A percentile compares a stretch with the other conserved stretches of the same genome.
Evolutionary conservation across 1,140 invertebrate genomes (phyloP).

Genomic region (Philaenus spumarius): DNA sequence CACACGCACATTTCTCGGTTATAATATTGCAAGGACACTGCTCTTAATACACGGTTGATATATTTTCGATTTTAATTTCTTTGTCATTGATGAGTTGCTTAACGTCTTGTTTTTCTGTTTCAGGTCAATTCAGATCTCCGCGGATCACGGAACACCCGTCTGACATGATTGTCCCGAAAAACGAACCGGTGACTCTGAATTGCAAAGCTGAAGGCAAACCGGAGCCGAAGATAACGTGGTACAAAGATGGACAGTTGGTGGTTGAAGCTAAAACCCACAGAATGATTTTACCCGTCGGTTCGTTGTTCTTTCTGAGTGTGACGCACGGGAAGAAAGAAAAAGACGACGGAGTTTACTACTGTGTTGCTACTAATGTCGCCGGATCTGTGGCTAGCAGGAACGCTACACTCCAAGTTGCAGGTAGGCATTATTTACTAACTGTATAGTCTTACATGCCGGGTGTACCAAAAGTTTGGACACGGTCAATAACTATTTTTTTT

Average conservation of each 20-base stretch:
- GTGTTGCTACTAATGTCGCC: conserved; percentile 77
- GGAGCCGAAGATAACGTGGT: conserved; percentile 89
- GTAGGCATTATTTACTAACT: too few relatives aligned
- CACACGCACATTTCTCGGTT: too few relatives aligned
- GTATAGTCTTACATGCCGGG: too few relatives aligned
- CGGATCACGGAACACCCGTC: conserved; percentile 33
- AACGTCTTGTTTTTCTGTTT: conserved; percentile 10
- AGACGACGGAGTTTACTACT: conserved; percentile 81
- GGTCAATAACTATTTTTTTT: too few relatives aligned
- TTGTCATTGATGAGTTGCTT: too few relatives aligned
- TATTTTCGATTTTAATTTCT: too few relatives aligned
- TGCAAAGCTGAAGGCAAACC: conserved; percentile 90
- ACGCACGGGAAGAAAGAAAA: conserved; percentile 74
- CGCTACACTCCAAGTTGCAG: conserved; percentile 71
- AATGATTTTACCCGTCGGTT: conserved; percentile 28
- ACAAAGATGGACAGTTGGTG: conserved; percentile 68
- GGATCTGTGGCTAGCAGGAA: conserved; percentile 68
- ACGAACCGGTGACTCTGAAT: conserved; percentile 83
- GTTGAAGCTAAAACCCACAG: conserved; percentile 45
- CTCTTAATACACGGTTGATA: too few relatives aligned
- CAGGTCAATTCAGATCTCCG: conserved; percentile 32
- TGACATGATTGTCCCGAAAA: conserved; percentile 61
- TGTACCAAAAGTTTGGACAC: too few relatives aligned
- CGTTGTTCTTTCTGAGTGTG: conserved; percentile 46
- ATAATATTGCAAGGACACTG: too few relatives aligned